These are phyloP conservation scores for Dicerorhinus sumatrensis DNA, from an alignment of 2,113 vertebrate species.

Conservation along the genomic window DNA sequence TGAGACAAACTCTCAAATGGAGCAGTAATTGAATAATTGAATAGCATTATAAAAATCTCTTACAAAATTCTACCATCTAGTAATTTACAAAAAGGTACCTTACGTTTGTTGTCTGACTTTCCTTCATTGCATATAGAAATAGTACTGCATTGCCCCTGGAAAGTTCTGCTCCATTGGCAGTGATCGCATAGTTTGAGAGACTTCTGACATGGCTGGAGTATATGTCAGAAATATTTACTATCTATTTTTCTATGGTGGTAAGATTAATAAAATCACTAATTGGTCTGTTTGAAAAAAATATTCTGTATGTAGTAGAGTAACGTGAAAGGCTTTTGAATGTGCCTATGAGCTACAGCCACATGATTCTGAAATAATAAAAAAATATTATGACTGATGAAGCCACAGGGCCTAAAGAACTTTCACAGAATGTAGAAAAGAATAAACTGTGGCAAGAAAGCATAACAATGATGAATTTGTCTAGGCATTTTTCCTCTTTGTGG, in stretches of 20 bases:
- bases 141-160: background rate
- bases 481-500: conserved; percentile 48
- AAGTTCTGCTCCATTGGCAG: background rate
- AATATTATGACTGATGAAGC: conserved; percentile 80
- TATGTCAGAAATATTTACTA: background rate
- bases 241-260: background rate
- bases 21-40: background rate
- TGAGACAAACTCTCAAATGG: background rate
- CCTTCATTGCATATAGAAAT: background rate
- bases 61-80: background rate
- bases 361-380: conserved; percentile 73
- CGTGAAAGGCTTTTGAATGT: conserved; percentile 46
- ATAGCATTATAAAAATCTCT: background rate
- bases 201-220: background rate
- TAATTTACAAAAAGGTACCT: conserved; percentile 32
- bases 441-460: conserved; percentile 78
- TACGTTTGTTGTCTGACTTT: background rate
- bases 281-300: conserved; percentile 17
- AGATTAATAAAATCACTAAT: conserved; percentile 63
- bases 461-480: conserved; percentile 79
- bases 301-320: background rate
- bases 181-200: background rate
- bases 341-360: background rate
- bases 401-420: conserved; percentile 66
- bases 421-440: conserved; percentile 78